These are phyloP conservation scores for Falco berigora DNA, from an alignment of 2,797 vertebrate species.

Conservation along the genomic window DNA sequence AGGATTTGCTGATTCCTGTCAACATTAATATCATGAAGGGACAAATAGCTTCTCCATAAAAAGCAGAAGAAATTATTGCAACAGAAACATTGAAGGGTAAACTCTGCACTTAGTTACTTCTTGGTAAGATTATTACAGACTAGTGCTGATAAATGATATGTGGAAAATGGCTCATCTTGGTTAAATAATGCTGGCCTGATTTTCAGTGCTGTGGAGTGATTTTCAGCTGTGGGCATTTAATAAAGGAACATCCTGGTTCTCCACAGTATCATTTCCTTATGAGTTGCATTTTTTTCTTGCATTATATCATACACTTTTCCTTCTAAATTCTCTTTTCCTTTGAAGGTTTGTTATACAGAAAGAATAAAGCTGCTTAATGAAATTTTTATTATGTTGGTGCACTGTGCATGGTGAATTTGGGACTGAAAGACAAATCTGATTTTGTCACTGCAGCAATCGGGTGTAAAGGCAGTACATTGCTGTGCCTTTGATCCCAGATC, in stretches of 20 bases:
- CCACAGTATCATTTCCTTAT: background rate
- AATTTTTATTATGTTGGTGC: background rate
- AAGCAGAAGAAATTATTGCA: background rate
- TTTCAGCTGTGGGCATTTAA: background rate
- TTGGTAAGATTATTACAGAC: background rate
- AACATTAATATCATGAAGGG: background rate
- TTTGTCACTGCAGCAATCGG: background rate
- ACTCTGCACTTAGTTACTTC: background rate
- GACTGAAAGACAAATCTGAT: background rate
- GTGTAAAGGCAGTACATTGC: background rate
- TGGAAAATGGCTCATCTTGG: background rate
- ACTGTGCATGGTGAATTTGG: background rate
- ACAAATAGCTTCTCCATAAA: background rate
- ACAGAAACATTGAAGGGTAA: background rate
- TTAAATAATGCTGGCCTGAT: background rate
- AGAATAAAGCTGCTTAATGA: constrained; percentile 15
- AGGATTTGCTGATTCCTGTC: background rate
- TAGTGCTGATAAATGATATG: background rate
- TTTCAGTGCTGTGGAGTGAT: background rate
- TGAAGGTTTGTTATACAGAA: background rate
- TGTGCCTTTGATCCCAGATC: constrained; percentile 7
- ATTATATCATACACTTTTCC: background rate
- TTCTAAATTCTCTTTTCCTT: background rate
- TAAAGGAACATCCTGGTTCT: background rate
- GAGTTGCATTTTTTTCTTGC: background rate